These are phyloP conservation scores for Hestina assimilis DNA, from an alignment of 1,140 invertebrate genomes.

Conservation along the genomic window DNA sequence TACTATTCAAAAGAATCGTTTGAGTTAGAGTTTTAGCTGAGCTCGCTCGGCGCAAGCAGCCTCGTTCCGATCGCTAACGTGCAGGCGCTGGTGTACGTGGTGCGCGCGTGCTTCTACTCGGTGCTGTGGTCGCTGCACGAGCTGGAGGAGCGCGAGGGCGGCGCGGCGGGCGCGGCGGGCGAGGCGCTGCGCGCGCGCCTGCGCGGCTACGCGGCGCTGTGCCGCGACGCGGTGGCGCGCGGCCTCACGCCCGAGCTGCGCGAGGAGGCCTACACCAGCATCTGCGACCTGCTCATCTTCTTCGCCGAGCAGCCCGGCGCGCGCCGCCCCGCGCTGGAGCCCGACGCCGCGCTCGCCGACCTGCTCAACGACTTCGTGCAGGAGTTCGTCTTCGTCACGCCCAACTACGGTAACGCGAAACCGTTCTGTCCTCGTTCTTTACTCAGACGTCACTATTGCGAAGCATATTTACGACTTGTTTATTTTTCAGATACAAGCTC, in stretches of 20 bases:
- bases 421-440: no score
- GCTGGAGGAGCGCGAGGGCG: conserved; percentile 86
- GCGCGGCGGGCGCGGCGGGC: conserved; percentile 77
- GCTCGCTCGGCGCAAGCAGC: no score
- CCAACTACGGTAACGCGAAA: conserved; percentile 84
- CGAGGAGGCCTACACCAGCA: conserved; percentile 89
- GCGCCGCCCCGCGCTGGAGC: conserved; percentile 88
- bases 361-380: conserved; percentile 95
- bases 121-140: conserved; percentile 93
- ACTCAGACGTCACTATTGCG: no score
- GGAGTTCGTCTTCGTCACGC: conserved; percentile 94
- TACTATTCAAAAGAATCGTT: no score
- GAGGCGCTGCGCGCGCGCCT: conserved; percentile 83
- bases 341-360: conserved; percentile 88
- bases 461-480: no score
- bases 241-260: conserved; percentile 54
- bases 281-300: conserved; percentile 97
- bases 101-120: conserved; percentile 92
- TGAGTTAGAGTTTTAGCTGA: no score
- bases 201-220: conserved; percentile 85
- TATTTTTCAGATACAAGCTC: no score
- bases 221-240: conserved; percentile 83
- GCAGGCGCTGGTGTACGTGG: conserved; percentile 93
- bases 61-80: conserved; percentile 32
- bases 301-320: conserved; percentile 90